These are phyloP conservation scores for Eolophus roseicapilla DNA, from an alignment of 2,113 vertebrate species.

Conservation along the genomic window DNA sequence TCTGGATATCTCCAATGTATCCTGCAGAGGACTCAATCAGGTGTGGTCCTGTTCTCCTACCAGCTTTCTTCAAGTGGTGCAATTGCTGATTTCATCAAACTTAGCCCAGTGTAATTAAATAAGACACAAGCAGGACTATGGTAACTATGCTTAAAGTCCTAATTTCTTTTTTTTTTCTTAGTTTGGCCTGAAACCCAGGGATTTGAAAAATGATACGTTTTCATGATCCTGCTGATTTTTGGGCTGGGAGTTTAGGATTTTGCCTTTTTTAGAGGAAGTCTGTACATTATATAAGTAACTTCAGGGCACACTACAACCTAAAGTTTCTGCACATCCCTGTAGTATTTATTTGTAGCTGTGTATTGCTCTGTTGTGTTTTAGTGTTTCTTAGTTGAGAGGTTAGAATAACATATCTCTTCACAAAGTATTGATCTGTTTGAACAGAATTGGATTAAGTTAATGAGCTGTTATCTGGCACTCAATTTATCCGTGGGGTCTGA, in stretches of 20 bases:
- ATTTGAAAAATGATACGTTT: background rate
- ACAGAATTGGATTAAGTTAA: background rate
- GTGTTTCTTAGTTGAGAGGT: background rate
- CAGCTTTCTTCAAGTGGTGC: background rate
- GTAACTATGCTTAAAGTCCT: background rate
- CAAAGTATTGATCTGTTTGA: background rate
- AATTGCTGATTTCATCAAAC: background rate
- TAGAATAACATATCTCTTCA: background rate
- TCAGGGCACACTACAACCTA: background rate
- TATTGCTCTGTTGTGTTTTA: background rate
- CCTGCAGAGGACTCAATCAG: background rate
- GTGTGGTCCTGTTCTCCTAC: background rate
- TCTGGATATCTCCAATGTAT: background rate
- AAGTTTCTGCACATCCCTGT: background rate
- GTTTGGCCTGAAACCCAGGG: background rate
- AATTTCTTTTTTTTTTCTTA: background rate
- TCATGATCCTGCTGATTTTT: background rate
- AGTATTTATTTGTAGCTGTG: background rate
- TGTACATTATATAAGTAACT: background rate
- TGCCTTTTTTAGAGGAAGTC: background rate
- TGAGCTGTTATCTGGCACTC: background rate
- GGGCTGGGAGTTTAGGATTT: background rate
- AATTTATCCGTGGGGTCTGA: background rate
- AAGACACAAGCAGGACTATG: background rate
- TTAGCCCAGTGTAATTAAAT: background rate